phyloP scores from a whole-genome alignment of 2,797 vertebrate species.

The Platalea minor region DNA sequence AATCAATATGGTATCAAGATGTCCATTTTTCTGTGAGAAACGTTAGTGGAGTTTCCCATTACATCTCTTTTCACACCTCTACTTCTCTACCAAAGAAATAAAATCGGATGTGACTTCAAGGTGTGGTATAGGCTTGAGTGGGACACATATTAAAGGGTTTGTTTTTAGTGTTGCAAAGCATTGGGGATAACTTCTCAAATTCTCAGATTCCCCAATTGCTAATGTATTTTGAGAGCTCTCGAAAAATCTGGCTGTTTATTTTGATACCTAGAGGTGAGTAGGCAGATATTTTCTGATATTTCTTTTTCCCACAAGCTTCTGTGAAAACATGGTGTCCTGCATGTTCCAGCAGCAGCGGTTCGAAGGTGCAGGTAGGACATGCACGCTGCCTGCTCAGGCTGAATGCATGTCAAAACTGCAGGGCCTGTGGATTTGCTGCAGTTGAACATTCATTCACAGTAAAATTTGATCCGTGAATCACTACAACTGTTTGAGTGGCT shows the following conservation, averaged over 20 bases:
- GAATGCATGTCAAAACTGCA: not conserved
- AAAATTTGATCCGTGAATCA: not conserved
- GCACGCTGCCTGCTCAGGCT: not conserved
- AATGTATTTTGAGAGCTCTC: not conserved
- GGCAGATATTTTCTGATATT: not conserved
- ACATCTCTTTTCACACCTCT: not conserved
- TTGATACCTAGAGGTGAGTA: not conserved
- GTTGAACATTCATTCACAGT: not conserved
- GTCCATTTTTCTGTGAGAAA: not conserved
- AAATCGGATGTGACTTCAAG: not conserved
- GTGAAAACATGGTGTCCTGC: rapidly evolving
- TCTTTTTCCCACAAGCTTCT: not conserved
- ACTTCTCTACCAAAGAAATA: not conserved
- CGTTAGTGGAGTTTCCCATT: not conserved
- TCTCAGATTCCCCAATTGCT: not conserved
- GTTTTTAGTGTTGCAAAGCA: not conserved
- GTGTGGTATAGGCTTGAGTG: not conserved
- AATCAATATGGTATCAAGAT: not conserved
- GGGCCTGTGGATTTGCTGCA: not conserved
- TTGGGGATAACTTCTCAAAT: not conserved
- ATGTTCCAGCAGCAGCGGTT: not conserved
- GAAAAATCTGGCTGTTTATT: not conserved
- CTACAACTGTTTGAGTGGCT: not conserved
- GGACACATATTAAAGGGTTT: not conserved
- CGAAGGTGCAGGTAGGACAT: not conserved